Base-by-base conservation (phyloP, 2,888 invertebrate genomes). In the Agrilus biguttatus region DNA sequence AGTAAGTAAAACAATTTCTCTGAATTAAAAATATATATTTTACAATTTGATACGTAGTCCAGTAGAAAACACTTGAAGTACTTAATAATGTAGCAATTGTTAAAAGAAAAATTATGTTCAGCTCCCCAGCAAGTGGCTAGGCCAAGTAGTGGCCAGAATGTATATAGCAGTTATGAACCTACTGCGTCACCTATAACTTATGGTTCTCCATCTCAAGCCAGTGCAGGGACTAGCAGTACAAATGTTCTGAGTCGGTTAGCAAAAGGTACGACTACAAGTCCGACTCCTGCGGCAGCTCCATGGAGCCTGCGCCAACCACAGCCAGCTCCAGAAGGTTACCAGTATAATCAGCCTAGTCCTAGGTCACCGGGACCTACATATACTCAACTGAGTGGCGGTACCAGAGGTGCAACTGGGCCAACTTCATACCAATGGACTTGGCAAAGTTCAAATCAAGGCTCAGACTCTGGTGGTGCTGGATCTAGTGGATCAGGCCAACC, bases 361-460 rank as follows among this genome's bases (percentile, higher is more conserved):
- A 75, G 86, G 57, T 86, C 86, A 14, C 88, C 88, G n/a, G 87
- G 87, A 42, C 84, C 85, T 17, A 85, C 84, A 0, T 85, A 86
- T 59, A 85, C 85, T 10, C 84, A 85, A 59, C 65, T 86, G 14
- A 80, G 83, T 57, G 79, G 79, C 33, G 80, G 80, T 34, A 73
- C 60, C 5, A 53, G 63, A 45, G 53, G 61, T 5, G 55, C 51
- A 10, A 48, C 61, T 1, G 53, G 58, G 8, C 54, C 57, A 50
- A 50, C 56, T 51, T 57, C 63, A 33, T 65, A 64, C 48, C 62
- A 65, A 47, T 66, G 66, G 65, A 58, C 62, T 49, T 64, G 65
- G 65, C 65, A 64, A 48, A 58, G 58, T 36, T 52, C 71, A 14
- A 67, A 65, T 42, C 65, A 70, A 52, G 58, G 65, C 28, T 64